phyloP scores from a whole-genome alignment of 2,888 invertebrate species.

The Ceraclea dissimilis region DNA sequence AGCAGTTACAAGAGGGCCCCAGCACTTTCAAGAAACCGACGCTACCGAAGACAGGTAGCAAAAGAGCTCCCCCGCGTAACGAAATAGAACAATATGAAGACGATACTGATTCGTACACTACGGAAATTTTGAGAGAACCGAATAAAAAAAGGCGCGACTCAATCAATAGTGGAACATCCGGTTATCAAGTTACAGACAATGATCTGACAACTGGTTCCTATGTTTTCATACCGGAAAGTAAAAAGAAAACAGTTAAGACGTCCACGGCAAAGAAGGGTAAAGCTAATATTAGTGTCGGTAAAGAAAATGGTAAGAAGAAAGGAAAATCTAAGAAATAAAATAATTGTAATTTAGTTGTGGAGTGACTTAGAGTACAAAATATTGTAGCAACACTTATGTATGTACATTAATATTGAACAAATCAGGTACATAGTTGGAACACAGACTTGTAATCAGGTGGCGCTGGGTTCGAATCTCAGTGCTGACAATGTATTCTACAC shows the following conservation, averaged over 20 bases:
- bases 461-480: too few species aligned
- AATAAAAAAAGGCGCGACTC: background rate
- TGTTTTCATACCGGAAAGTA: constrained; percentile 10
- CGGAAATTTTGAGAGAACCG: constrained; percentile 3
- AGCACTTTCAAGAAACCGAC: background rate
- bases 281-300: background rate
- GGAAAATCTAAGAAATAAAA: background rate
- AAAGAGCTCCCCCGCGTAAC: background rate
- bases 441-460: too few species aligned
- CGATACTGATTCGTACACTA: background rate
- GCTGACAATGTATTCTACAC: too few species aligned
- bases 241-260: constrained; percentile 2
- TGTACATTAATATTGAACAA: too few species aligned
- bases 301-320: constrained; percentile 5
- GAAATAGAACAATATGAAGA: background rate
- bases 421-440: too few species aligned
- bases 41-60: background rate
- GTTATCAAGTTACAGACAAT: constrained; percentile 3
- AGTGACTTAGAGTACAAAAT: too few species aligned
- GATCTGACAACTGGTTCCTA: constrained; percentile 5
- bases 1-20: background rate
- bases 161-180: background rate
- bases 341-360: too few species aligned
- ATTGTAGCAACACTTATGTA: too few species aligned
- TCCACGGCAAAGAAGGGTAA: background rate